Evolutionary conservation across 2,113 vertebrate genomes (phyloP), one percentile per base, ranked within the genome.

Genomic region (Stigmatopora nigra): DNA sequence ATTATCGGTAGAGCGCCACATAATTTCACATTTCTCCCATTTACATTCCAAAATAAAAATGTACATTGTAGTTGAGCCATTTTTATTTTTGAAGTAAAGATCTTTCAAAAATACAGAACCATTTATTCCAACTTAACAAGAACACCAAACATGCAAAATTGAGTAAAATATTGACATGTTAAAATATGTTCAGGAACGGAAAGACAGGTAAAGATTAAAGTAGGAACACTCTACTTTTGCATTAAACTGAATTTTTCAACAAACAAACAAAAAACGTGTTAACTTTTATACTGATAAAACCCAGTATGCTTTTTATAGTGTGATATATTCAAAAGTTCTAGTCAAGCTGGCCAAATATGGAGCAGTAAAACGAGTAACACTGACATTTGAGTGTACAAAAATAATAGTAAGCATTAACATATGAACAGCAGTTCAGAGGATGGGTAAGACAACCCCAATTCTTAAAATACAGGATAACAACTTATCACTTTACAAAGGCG

Each of bases 231-330:
- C 57, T 51, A 53, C 57, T 14, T 78, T 64, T 70, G 55, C 61
- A 78, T 61, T 74, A 60, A 78, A 81, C 61, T 41, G 31, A 16
- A 46, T 61, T 46, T 55, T 62, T 62, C 49, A 19, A 31, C 45
- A 82, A n/a, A 73, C 46, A 75, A 80, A 78, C n/a, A n/a, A 13
- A 74, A 73, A 71, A 79, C 64, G 75, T 20, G 38, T 69, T 53
- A 52, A 78, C 66, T 72, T 68, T 69, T 53, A 77, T 84, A 85
- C 86, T 88, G 87, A 88, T 87, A 89, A 87, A 88, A 86, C 81
- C 80, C 84, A 88, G 59, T 46, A 61, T 45, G 59, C 44, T 22
- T 45, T 61, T 61, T 19, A 22, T 61, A 61, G 59, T 61, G 59
- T 61, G 52, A 70, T 70, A 31, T 65, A 64, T 61, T 49, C 63